A percentile compares a stretch with the other conserved stretches of the same genome.
Evolutionary conservation across 2,113 vertebrate species (phyloP).

Genomic region (Ammodytes dubius): DNA sequence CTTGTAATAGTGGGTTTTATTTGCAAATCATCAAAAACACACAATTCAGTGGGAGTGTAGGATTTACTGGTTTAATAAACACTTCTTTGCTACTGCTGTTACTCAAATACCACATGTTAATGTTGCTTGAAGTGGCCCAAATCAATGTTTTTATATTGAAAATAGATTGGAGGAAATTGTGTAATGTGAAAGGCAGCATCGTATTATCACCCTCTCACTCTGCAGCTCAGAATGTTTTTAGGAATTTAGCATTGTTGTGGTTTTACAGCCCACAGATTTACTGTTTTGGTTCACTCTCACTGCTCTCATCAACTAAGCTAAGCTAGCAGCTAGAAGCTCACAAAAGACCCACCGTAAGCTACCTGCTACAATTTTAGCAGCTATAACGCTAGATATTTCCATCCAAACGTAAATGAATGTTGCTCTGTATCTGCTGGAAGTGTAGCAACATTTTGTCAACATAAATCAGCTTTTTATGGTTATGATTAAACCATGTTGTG

Average conservation of each 20-base stretch:
- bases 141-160: not conserved
- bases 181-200: not conserved
- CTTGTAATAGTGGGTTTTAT: conserved; percentile 30
- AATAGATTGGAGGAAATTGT: not conserved
- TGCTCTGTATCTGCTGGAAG: not conserved
- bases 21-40: not conserved
- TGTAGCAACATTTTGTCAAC: not conserved
- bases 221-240: not conserved
- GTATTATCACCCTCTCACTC: not conserved
- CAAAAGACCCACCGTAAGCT: not conserved
- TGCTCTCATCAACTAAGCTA: too few species aligned
- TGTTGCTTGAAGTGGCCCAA: not conserved
- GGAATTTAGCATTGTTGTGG: not conserved
- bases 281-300: not conserved
- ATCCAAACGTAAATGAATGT: not conserved
- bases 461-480: not conserved
- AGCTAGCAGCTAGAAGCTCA: not conserved
- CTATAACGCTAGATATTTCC: not conserved
- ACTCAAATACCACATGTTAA: not conserved
- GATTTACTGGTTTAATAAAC: not conserved
- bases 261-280: not conserved
- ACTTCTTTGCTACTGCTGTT: not conserved
- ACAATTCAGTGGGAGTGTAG: not conserved
- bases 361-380: not conserved
- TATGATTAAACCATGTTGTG: not conserved